Base-by-base conservation (phyloP, 2,888 invertebrate species). In the Acrobasis suavella region DNA sequence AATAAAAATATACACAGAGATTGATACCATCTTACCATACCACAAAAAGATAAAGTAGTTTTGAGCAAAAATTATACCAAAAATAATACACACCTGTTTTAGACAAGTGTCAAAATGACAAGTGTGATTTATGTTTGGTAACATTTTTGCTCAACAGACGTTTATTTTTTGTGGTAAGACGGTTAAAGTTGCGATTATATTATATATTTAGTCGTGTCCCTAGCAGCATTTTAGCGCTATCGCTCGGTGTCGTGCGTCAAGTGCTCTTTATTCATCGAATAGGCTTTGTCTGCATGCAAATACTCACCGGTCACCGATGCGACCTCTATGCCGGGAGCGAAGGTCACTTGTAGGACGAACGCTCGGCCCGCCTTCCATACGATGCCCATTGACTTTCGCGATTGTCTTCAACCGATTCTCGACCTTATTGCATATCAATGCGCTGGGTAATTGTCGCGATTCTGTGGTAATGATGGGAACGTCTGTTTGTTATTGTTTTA, bases 231-330 rank as follows among this genome's bases (percentile, higher is more conserved):
- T 83, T 89, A 86, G 16, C 46, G 64, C 65, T 58, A 46, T 60
- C 62, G 62, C 68, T 69, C 69, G 66, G 75, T 82, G 82, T 80
- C 83, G 82, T 84, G 79, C 87, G 85, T 87, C 89, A 88, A 86
- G 82, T 82, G 80, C 82, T 86, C 85, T 85, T 81, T 87, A 84
- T 84, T 86, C 84, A 84, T 78, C 79, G 81, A 75, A 74, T 76
- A 83, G 82, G 87, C 90, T 90, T 90, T 90, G 90, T 91, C 85
- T 81, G 75, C 85, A 89, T 90, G 89, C 82, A 85, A 88, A 90
- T 89, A 72, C 80, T 82, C 83, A 86, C 82, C 86, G 89, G 89
- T 87, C 88, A 86, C 82, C 81, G 82, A 68, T 66, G 83, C 84
- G 88, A 88, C 87, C 89, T 84, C 81, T 77, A 65, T 64, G 65